Percentiles rank a stretch among this genome's conserved stretches.
Conservation (phyloP, 2,888 invertebrate genomes). For the Morpho helenor region DNA sequence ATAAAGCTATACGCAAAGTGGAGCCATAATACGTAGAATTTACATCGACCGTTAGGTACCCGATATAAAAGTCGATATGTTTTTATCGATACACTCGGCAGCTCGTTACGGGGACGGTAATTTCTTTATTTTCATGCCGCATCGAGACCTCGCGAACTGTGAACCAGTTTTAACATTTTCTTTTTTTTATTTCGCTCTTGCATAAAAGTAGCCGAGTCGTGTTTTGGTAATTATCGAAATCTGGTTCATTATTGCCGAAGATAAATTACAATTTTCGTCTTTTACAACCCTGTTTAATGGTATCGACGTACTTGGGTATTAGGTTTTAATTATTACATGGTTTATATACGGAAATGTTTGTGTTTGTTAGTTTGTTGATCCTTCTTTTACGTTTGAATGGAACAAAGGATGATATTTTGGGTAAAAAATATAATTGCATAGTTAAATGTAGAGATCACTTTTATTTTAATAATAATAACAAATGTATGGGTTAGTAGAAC, state of each 20-base stretch:
- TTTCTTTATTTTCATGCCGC: slow-evolving; percentile 62
- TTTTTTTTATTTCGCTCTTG: slow-evolving; percentile 34
- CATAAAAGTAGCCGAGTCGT: slow-evolving; percentile 34
- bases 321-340: slow-evolving; percentile 16
- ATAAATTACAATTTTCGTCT: slow-evolving; percentile 29
- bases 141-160: slow-evolving; percentile 33
- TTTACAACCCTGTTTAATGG: slow-evolving; percentile 25
- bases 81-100: slow-evolving; percentile 63
- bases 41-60: slow-evolving; percentile 52
- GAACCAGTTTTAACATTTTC: slow-evolving; percentile 39
- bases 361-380: too few species aligned
- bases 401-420: neutral
- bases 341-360: neutral
- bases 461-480: too few species aligned
- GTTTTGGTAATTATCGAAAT: slow-evolving; percentile 41
- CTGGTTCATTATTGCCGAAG: slow-evolving; percentile 35
- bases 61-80: slow-evolving; percentile 34
- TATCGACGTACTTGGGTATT: slow-evolving; percentile 25
- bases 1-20: slow-evolving; percentile 55
- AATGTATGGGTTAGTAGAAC: too few species aligned
- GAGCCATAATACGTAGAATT: slow-evolving; percentile 54
- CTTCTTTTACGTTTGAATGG: too few species aligned
- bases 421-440: too few species aligned
- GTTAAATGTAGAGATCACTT: too few species aligned
- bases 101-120: slow-evolving; percentile 55